Evolutionary conservation across 2,797 vertebrate species (phyloP).

Genomic region (Hafferia zeledoni): DNA sequence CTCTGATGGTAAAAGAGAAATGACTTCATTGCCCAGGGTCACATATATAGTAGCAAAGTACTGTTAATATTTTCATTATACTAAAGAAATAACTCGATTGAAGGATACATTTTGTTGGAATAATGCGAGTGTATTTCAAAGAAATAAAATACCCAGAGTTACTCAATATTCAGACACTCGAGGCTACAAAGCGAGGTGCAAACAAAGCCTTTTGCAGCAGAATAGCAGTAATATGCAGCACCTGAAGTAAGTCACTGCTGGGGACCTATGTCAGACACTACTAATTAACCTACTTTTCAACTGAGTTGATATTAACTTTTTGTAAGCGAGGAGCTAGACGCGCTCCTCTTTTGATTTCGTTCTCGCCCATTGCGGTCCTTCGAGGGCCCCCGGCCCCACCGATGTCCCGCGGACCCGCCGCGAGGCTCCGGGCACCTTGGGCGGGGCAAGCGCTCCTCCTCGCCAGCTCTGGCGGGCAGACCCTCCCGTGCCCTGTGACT

Average conservation of each 20-base stretch:
- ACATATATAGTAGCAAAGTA: background rate
- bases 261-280: slow-evolving; percentile 55
- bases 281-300: slow-evolving; percentile 77
- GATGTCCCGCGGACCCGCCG: background rate
- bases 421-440: no score
- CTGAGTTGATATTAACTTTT: slow-evolving; percentile 55
- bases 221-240: slow-evolving; percentile 13
- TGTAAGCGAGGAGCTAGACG: background rate
- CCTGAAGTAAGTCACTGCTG: slow-evolving; percentile 67
- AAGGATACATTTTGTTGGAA: slow-evolving; percentile 5
- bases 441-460: background rate
- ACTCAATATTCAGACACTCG: slow-evolving; percentile 60
- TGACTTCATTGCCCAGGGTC: background rate
- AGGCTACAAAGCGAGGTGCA: slow-evolving; percentile 35
- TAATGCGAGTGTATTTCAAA: slow-evolving; percentile 28
- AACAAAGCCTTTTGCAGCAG: slow-evolving; percentile 54
- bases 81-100: background rate
- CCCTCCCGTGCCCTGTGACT: background rate
- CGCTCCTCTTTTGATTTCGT: background rate
- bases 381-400: fast-evolving
- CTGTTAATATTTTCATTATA: slow-evolving; percentile 36
- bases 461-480: no score
- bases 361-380: background rate
- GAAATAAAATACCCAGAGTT: slow-evolving; percentile 29
- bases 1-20: background rate